Evolutionary conservation across 1,140 invertebrate genomes (phyloP).

Genomic region (Plectrocnemia conspersa): DNA sequence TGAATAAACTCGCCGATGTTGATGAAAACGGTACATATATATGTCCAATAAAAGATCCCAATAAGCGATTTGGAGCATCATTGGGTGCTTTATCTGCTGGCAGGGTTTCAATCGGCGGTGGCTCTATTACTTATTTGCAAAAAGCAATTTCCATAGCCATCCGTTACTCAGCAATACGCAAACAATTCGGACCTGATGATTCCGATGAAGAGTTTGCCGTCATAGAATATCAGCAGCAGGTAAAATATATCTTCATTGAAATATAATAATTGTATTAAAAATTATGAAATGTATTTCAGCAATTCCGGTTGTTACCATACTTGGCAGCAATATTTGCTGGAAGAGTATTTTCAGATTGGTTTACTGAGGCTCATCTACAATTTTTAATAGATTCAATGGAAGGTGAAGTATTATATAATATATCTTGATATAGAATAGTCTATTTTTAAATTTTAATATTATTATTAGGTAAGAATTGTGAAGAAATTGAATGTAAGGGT

Average conservation of each 20-base stretch:
- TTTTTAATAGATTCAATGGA: background rate
- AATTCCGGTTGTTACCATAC: conserved; percentile 77
- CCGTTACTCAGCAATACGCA: conserved; percentile 72
- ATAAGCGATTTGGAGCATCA: conserved; percentile 72
- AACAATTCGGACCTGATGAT: conserved; percentile 68
- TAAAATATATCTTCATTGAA: conserved; percentile 35
- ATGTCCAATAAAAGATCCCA: conserved; percentile 67
- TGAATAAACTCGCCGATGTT: conserved; percentile 85
- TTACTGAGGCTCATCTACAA: conserved; percentile 45
- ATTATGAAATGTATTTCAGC: conserved; percentile 49
- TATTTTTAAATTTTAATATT: background rate
- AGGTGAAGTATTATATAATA: background rate
- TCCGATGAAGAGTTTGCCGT: conserved; percentile 63
- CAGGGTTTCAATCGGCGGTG: conserved; percentile 42
- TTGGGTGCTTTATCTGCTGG: conserved; percentile 73
- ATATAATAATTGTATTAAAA: conserved; percentile 4
- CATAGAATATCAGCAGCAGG: conserved; percentile 78
- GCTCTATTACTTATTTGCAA: conserved; percentile 59
- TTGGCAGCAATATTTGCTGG: conserved; percentile 68
- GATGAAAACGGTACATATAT: conserved; percentile 76
- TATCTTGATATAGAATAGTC: background rate
- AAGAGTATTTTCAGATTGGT: conserved; percentile 60
- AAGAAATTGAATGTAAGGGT: conserved; percentile 39
- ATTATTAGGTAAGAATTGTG: conserved; percentile 8
- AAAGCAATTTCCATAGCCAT: conserved; percentile 72